Evolutionary conservation across 1,140 invertebrate genomes (phyloP).

Genomic region (Achroia grisella): DNA sequence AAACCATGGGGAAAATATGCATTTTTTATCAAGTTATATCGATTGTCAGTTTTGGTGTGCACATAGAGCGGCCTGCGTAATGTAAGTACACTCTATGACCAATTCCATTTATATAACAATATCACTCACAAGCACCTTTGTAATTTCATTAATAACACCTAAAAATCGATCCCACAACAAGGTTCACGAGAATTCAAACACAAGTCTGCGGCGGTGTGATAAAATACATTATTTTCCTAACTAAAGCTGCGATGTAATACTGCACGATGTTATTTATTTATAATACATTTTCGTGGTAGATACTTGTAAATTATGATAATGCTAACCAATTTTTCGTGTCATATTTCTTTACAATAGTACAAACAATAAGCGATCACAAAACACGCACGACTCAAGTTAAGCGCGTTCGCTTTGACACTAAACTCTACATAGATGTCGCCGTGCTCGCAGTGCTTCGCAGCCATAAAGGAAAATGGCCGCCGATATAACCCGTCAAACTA

Average conservation of each 20-base stretch:
- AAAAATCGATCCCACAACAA: conserved; percentile 68
- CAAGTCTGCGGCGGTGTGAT: conserved; percentile 54
- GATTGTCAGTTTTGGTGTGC: conserved; percentile 32
- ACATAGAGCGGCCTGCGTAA: conserved; percentile 24
- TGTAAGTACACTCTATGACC: conserved; percentile 24
- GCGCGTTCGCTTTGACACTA: conserved; percentile 58
- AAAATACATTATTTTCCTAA: conserved; percentile 64
- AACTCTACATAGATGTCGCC: conserved; percentile 62
- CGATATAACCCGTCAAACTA: conserved; percentile 44
- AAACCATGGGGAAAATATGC: conserved; percentile 65
- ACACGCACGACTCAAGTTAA: conserved; percentile 31
- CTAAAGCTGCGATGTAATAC: conserved; percentile 22
- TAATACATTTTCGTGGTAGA: conserved; percentile 11
- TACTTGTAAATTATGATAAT: conserved; percentile 17
- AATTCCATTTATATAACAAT: conserved; percentile 46
- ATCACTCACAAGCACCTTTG: conserved; percentile 58
- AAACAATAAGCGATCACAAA: conserved; percentile 35
- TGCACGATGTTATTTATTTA: conserved; percentile 12
- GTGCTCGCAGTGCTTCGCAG: conserved; percentile 49
- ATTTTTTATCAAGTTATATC: conserved; percentile 69
- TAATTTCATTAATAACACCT: conserved; percentile 72
- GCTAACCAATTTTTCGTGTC: conserved; percentile 30
- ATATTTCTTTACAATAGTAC: conserved; percentile 48
- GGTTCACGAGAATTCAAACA: conserved; percentile 63
- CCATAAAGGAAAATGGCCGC: conserved; percentile 65